Evolutionary conservation across 1,140 invertebrate genomes (phyloP).

Genomic region (Brachionus calyciflorus): DNA sequence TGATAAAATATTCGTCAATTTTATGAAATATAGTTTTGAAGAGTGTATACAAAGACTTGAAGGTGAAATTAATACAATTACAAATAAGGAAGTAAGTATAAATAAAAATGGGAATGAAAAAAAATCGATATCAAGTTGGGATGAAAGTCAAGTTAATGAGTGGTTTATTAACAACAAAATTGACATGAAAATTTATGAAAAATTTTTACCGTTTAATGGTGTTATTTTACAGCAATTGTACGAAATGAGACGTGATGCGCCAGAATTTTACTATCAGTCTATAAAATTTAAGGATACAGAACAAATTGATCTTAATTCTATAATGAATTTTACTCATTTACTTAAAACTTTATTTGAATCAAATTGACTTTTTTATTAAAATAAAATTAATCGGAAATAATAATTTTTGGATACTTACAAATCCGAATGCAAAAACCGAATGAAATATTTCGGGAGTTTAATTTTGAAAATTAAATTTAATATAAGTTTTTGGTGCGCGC

Average conservation of each 20-base stretch:
- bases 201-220: slow-evolving; percentile 24
- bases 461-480: too few species aligned
- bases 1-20: slow-evolving; percentile 54
- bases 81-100: too few species aligned
- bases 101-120: not conserved
- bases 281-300: not conserved
- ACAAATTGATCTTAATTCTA: not conserved
- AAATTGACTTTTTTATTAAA: not conserved
- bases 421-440: too few species aligned
- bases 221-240: slow-evolving; percentile 24
- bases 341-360: not conserved
- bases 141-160: not conserved
- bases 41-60: slow-evolving; percentile 17
- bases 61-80: not conserved
- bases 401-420: too few species aligned
- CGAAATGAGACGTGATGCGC: slow-evolving; percentile 18
- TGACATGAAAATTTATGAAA: not conserved
- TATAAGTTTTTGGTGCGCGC: too few species aligned
- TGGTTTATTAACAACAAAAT: slow-evolving; percentile 21
- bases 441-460: too few species aligned
- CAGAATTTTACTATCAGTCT: slow-evolving; percentile 36
- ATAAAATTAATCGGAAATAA: too few species aligned
- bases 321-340: slow-evolving; percentile 29
- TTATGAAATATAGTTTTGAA: slow-evolving; percentile 25
- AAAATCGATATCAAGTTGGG: not conserved